Conservation (phyloP, 2,113 vertebrate species). For the Grantiella picta region DNA sequence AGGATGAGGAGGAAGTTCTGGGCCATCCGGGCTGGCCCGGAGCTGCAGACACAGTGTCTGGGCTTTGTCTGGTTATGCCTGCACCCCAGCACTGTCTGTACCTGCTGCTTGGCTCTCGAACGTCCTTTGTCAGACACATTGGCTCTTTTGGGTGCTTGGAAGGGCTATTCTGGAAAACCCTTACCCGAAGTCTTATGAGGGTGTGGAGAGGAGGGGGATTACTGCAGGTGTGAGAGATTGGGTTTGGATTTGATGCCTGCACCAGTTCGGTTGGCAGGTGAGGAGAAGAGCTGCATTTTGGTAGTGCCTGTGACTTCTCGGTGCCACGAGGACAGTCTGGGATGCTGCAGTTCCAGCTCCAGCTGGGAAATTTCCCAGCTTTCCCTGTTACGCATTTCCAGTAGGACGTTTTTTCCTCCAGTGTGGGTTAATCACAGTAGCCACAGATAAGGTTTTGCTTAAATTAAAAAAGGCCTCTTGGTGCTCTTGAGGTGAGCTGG, state of each 20-base stretch:
- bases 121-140: neutral
- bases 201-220: no score
- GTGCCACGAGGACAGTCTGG: fast-evolving
- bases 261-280: neutral
- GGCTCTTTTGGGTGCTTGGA: neutral
- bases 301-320: neutral
- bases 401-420: neutral
- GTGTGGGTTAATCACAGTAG: neutral
- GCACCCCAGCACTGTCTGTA: neutral
- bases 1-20: neutral
- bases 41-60: neutral
- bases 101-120: neutral
- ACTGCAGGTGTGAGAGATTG: no score
- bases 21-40: neutral
- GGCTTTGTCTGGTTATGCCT: neutral
- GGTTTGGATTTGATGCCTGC: neutral
- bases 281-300: neutral
- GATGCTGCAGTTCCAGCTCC: neutral
- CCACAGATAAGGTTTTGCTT: neutral
- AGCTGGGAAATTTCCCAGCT: neutral
- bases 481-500: neutral
- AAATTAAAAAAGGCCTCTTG: neutral
- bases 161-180: neutral
- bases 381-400: neutral
- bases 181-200: fast-evolving